Conservation (phyloP, 1,140 invertebrate species). For the Cotesia glomerata region DNA sequence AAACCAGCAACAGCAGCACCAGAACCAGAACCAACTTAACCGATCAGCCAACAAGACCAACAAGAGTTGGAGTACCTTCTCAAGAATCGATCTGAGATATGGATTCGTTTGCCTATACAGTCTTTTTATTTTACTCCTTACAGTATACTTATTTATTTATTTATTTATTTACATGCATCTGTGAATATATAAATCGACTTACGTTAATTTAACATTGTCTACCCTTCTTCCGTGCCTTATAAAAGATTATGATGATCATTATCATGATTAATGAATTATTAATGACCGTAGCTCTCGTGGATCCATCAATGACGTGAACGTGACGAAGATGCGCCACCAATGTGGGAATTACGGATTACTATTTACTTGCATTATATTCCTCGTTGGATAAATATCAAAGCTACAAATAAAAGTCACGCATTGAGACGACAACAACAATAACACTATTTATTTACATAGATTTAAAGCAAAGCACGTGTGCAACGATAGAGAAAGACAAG, state of each 20-base stretch:
- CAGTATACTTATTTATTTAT: neutral
- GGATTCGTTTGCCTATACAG: constrained; percentile 39
- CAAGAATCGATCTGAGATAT: constrained; percentile 54
- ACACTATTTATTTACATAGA: constrained; percentile 4
- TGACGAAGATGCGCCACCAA: constrained; percentile 25
- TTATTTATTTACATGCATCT: neutral
- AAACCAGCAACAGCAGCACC: neutral
- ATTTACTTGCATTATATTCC: neutral
- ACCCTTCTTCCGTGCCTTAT: neutral
- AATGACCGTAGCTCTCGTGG: constrained; percentile 46
- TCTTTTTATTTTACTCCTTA: neutral
- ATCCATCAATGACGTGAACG: constrained; percentile 48
- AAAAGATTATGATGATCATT: constrained; percentile 26
- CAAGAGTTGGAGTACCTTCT: too few species aligned
- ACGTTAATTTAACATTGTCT: too few species aligned
- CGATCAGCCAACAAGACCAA: neutral
- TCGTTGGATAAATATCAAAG: neutral
- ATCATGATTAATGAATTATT: constrained; percentile 63
- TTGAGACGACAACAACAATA: constrained; percentile 36
- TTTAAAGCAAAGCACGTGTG: constrained; percentile 48
- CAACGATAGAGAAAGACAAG: neutral
- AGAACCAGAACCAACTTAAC: neutral
- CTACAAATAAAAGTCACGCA: constrained; percentile 19
- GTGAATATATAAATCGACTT: too few species aligned
- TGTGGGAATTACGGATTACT: constrained; percentile 29